Evolutionary conservation across 1,140 invertebrate genomes (phyloP), one percentile per base, ranked within the genome.

Genomic region (Octopus bimaculoides): DNA sequence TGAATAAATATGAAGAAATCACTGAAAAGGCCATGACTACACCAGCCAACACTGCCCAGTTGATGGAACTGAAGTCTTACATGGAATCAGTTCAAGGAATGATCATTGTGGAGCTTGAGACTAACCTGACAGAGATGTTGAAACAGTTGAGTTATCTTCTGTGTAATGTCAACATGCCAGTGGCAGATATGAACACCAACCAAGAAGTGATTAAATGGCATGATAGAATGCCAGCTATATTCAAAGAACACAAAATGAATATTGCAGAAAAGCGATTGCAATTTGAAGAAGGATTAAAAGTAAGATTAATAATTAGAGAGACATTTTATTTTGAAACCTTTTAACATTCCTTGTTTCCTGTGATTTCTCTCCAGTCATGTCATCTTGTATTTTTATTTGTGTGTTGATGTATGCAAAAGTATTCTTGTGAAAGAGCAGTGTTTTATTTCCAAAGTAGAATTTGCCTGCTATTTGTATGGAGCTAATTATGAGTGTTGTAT

Each of bases 191-290:
- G 81, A 81, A 87, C 6, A 85, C 89, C 9, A 97, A 97, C 86
- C 95, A 94, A 80, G 93, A 94, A 79, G 93, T 95, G 0, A 96
- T 97, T 86, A 93, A 95, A 85, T 97, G 96, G 95, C 94, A 95
- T 87, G 91, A 94, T 17, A 92, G 93, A 61, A 94, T 98, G 91
- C 92, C 94, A 0, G 92, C 92, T 54, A 92, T 97, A 10, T 93
- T 98, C 81, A 93, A 96, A 80, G 94, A 97, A 84, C 93, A 96
- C 89, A 92, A 93, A 81, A 90, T 92, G 17, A 95, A 97, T 73
- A 92, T 96, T 20, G 93, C 93, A 26, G 92, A 94, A 75, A 98
- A 98, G 92, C 94, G 93, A 53, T 90, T 92, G 5, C 96, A 98
- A 88, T 98, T 95, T 90, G 95, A 98, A 90, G 94, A 95, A 76